These are phyloP conservation scores for Corapipo altera DNA, from an alignment of 2,113 vertebrate genomes.

Conservation along the genomic window DNA sequence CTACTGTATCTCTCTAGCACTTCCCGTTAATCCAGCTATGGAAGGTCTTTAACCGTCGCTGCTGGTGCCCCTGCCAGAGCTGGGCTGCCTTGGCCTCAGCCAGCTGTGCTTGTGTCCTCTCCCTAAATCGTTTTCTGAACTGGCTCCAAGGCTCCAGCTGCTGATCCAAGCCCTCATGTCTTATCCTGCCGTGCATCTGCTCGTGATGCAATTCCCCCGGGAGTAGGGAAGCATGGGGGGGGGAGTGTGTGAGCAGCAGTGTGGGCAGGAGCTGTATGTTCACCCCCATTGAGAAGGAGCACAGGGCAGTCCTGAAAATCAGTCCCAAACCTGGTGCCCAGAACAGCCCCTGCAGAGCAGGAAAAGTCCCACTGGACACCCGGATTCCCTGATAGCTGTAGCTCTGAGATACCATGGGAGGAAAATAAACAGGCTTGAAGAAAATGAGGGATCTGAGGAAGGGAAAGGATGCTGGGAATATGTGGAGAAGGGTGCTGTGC, in stretches of 20 bases:
- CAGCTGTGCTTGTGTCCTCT: background rate
- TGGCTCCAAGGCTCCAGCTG: background rate
- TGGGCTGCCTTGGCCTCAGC: background rate
- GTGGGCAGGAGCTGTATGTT: background rate
- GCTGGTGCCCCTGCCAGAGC: background rate
- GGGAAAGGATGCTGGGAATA: background rate
- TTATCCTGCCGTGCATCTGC: conserved; percentile 14
- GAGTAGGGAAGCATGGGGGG: background rate
- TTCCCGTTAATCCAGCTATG: background rate
- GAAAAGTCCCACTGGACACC: background rate
- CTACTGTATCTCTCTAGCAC: fast-evolving
- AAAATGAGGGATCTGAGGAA: background rate
- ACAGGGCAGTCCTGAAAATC: background rate
- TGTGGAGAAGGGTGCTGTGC: background rate
- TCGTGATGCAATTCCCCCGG: background rate
- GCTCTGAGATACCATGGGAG: background rate
- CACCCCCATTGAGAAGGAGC: background rate
- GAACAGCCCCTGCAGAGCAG: background rate
- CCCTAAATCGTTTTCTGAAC: background rate
- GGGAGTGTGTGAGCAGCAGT: background rate
- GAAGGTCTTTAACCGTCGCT: background rate
- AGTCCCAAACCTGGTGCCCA: background rate
- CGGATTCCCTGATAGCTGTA: background rate
- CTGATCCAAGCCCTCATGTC: background rate
- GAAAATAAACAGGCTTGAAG: background rate